These are phyloP conservation scores for Rotaria magnacalcarata DNA, from an alignment of 2,888 invertebrate species.

Conservation along the genomic window DNA sequence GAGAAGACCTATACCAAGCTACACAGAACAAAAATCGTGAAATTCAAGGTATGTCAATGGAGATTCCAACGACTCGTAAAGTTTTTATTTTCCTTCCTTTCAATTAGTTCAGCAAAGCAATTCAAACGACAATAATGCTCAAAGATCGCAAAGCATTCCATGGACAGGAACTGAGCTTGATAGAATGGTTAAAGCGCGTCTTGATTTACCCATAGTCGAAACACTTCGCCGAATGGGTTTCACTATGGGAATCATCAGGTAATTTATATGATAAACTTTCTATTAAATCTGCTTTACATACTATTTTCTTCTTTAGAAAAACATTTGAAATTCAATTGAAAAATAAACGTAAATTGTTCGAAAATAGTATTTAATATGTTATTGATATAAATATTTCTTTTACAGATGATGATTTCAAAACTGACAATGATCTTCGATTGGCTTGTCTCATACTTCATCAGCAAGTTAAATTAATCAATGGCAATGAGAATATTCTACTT, in stretches of 20 bases:
- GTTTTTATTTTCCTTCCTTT: neutral
- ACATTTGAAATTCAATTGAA: neutral
- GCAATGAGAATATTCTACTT: neutral
- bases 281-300: neutral
- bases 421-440: neutral
- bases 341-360: neutral
- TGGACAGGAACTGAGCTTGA: neutral
- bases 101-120: neutral
- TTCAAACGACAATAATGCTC: too few relatives aligned
- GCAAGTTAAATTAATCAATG: neutral
- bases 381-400: neutral
- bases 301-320: neutral
- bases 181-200: conserved; percentile 17
- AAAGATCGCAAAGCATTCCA: neutral
- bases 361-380: neutral
- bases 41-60: neutral
- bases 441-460: neutral
- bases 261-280: neutral
- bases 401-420: conserved; percentile 22
- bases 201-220: conserved; percentile 1
- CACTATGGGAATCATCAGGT: neutral
- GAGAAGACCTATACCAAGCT: conserved; percentile 62
- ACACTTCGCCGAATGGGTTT: neutral
- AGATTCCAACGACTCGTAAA: neutral
- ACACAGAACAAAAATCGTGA: neutral